Evolutionary conservation across 1,140 invertebrate genomes (phyloP).

Genomic region (Augochlora pura): DNA sequence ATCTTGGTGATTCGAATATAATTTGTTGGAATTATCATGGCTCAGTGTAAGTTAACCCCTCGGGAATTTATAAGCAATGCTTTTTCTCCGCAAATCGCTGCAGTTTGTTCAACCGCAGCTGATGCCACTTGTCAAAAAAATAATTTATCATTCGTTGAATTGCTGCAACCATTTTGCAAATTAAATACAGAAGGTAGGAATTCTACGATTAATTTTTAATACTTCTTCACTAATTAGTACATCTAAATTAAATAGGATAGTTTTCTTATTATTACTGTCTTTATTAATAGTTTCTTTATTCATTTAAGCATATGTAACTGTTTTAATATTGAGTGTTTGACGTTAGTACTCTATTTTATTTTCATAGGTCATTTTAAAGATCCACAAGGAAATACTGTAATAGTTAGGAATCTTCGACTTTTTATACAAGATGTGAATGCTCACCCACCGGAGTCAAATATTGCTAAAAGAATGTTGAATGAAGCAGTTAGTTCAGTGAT

Average conservation of each 20-base stretch:
- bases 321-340: neutral
- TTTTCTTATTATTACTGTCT: neutral
- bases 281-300: neutral
- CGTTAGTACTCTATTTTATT: conserved; percentile 37
- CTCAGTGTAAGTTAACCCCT: conserved; percentile 84
- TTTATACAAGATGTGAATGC: conserved; percentile 90
- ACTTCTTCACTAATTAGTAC: neutral
- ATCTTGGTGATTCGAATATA: conserved; percentile 16
- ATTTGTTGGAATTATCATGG: conserved; percentile 73
- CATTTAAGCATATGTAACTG: neutral
- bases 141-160: conserved; percentile 93
- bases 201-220: neutral
- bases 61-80: conserved; percentile 94
- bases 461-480: conserved; percentile 92
- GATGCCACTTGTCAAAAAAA: conserved; percentile 93
- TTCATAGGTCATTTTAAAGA: conserved; percentile 90
- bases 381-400: conserved; percentile 86
- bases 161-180: conserved; percentile 94
- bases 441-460: conserved; percentile 89
- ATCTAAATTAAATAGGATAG: neutral
- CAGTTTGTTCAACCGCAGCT: conserved; percentile 89
- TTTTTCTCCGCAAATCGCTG: conserved; percentile 94
- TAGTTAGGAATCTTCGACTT: conserved; percentile 90
- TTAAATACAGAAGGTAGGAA: conserved; percentile 87
- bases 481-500: conserved; percentile 89